A percentile compares a stretch with the other conserved stretches of the same genome.
phyloP scores from a whole-genome alignment of 1,140 invertebrate species.

The Aphaenogaster ashmeadi region DNA sequence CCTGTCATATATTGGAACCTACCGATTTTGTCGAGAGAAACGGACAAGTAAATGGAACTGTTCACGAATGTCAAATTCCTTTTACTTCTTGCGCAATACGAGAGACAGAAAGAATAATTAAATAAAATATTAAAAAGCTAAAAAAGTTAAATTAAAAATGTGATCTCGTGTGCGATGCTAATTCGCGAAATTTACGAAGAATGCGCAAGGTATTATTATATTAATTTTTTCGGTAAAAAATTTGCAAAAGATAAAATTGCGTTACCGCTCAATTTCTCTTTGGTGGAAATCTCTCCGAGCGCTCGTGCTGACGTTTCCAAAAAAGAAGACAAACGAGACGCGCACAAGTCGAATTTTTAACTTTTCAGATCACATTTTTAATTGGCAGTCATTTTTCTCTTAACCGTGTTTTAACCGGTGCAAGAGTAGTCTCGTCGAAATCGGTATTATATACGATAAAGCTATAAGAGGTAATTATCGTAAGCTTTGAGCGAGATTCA shows the following conservation, averaged over 20 bases:
- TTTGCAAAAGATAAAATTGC: conserved; percentile 21
- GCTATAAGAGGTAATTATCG: neutral
- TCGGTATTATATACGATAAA: neutral
- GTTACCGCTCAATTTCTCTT: neutral
- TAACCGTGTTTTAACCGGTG: neutral
- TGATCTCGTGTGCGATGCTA: neutral
- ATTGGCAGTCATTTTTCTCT: neutral
- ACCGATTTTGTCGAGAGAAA: conserved; percentile 20
- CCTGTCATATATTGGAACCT: neutral
- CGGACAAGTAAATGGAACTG: neutral
- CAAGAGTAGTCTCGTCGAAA: neutral
- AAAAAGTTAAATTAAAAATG: neutral
- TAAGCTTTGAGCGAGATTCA: neutral
- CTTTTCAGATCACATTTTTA: neutral
- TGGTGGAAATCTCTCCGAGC: neutral
- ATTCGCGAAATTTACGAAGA: conserved; percentile 3
- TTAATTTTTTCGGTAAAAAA: neutral
- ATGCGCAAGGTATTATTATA: neutral
- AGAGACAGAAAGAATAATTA: neutral
- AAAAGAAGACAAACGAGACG: neutral
- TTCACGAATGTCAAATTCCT: neutral
- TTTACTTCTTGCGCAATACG: neutral
- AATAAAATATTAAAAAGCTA: conserved; percentile 5
- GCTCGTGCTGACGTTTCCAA: neutral
- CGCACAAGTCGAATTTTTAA: conserved; percentile 17